Conservation (phyloP, 2,888 invertebrate species). For the Mesorhabditis sp. region DNA sequence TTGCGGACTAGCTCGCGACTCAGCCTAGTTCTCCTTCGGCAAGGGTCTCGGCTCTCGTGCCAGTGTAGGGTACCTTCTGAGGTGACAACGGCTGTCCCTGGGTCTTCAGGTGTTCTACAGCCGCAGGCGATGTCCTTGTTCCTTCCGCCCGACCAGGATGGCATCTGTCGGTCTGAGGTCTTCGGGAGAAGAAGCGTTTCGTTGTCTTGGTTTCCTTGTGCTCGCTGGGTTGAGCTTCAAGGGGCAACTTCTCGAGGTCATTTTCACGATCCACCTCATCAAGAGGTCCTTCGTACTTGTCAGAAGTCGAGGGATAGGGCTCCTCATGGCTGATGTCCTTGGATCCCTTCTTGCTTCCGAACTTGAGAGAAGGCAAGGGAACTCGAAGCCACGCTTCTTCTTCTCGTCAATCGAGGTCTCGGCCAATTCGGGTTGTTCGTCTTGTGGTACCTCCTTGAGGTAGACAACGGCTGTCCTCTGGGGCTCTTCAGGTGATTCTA, state of each 20-base stretch:
- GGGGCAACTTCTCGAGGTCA: conserved; percentile 10
- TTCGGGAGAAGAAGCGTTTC: too few species aligned
- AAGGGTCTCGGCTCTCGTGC: too few species aligned
- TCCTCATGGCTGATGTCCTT: not conserved
- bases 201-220: not conserved
- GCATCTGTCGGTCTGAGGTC: too few species aligned
- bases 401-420: conserved; percentile 3
- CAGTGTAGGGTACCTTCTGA: too few species aligned
- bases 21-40: too few species aligned
- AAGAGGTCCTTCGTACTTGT: conserved; percentile 16
- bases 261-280: conserved; percentile 8
- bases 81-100: too few species aligned
- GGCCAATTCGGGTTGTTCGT: not conserved
- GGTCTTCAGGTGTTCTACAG: too few species aligned
- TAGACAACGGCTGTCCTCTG: conserved; percentile 15
- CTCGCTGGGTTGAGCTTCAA: not conserved
- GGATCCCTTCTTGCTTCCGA: not conserved
- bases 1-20: too few species aligned
- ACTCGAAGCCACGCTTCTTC: conserved; percentile 6
- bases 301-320: conserved; percentile 6
- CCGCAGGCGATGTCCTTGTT: too few species aligned
- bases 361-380: not conserved
- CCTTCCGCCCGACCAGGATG: too few species aligned
- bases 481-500: not conserved
- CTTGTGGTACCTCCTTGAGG: conserved; percentile 10